These are phyloP conservation scores for Scrobipalpa costella DNA, from an alignment of 2,888 invertebrate species.

Conservation along the genomic window DNA sequence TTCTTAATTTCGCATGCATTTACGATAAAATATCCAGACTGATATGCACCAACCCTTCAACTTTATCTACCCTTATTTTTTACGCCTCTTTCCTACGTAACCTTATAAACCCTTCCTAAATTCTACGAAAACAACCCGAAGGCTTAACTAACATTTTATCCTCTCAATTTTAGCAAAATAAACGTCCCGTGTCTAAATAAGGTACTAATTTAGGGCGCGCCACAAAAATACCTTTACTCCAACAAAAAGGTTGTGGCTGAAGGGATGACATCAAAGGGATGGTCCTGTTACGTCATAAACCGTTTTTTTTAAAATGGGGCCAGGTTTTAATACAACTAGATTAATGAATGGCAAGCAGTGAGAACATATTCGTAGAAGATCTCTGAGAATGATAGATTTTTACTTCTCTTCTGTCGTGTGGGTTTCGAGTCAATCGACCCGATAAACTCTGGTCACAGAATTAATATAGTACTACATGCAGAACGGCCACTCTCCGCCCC, in stretches of 20 bases:
- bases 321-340: not conserved
- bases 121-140: not conserved
- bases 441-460: too few species aligned
- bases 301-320: not conserved
- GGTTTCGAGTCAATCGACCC: too few species aligned
- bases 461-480: too few species aligned
- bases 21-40: not conserved
- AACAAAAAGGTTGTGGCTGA: conserved; percentile 24
- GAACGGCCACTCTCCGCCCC: too few species aligned
- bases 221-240: conserved; percentile 24
- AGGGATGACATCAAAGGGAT: conserved; percentile 25
- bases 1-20: too few species aligned
- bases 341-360: too few species aligned
- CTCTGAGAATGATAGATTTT: too few species aligned
- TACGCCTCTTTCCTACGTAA: not conserved
- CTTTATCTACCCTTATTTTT: not conserved
- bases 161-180: conserved; percentile 16
- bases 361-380: too few species aligned
- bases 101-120: not conserved
- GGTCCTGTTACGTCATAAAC: not conserved
- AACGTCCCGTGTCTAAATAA: conserved; percentile 6
- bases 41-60: not conserved
- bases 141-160: conserved; percentile 16
- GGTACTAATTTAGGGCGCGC: conserved; percentile 23
- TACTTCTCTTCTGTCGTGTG: too few species aligned